Base-by-base conservation (phyloP, 2,888 invertebrate species). In the Orthosia gracilis region DNA sequence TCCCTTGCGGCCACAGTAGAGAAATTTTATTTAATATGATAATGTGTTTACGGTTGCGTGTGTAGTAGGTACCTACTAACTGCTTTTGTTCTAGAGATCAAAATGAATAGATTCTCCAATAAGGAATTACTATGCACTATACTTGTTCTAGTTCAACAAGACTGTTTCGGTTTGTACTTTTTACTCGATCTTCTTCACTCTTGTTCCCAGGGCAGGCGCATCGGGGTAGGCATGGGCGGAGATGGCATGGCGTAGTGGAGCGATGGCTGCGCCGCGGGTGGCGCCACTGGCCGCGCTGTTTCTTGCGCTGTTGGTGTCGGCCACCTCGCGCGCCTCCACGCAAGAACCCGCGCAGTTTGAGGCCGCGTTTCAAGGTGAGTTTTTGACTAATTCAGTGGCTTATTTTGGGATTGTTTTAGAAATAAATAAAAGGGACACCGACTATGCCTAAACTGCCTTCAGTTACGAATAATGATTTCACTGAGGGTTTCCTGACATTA, bases 331-430 rank as follows among this genome's bases (percentile, higher is more conserved):
- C 77, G 89, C 90, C 80, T 93, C 96, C 78, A 96, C 96, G 61
- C 91, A 90, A 78, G 95, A 95, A 73, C 95, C 96, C 23, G 89
- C 82, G 81, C 88, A 86, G 59, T 96, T 97, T 87, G 97, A 97
- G 90, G 97, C 97, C 69, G 97, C 97, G 80, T 97, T 97, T 90
- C 97, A 97, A 97, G 97, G 97, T 97, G 93, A 87, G 54, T 63
- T 68, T 58, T 61, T 50, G 54, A 70, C 59, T 49, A 73, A 0
- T 11, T 57, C 7, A 18, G 2, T 18, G 23, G 13, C 55, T 70
- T 66, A 4, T 47, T 45, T 40, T 40, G 40, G 40, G 9, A 40
- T 9, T 40, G 40, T 40, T 40, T 40, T 9, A 9, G 40, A 40
- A 40, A 40, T 40, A 40, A 40, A 9, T 31, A 31, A 40, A 40